A percentile compares a stretch with the other conserved stretches of the same genome.
These are phyloP conservation scores for Metalampra italica DNA, from an alignment of 2,888 invertebrate genomes.

Conservation along the genomic window DNA sequence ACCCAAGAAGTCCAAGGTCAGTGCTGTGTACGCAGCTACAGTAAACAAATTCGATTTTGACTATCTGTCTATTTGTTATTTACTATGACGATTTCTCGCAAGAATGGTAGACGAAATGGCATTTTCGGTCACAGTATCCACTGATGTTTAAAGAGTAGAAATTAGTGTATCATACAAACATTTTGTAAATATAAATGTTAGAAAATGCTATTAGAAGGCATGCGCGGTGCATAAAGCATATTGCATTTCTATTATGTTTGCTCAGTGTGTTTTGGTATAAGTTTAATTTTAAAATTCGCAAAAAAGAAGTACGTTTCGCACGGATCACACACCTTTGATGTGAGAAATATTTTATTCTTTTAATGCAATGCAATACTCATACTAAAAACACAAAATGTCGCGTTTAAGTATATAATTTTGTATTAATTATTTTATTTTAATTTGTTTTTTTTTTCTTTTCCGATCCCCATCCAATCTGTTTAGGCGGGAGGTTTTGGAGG, in stretches of 20 bases:
- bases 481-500: constrained; percentile 61
- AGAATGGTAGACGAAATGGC: constrained; percentile 47
- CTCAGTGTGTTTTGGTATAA: constrained; percentile 32
- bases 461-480: constrained; percentile 38
- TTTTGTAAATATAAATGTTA: constrained; percentile 61
- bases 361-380: constrained; percentile 15
- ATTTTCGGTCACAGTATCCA: background rate
- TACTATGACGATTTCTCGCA: constrained; percentile 13
- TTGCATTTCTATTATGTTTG: constrained; percentile 45
- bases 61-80: constrained; percentile 19
- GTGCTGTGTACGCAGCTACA: constrained; percentile 14
- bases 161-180: constrained; percentile 48
- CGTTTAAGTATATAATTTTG: constrained; percentile 38
- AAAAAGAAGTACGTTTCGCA: no score
- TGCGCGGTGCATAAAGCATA: constrained; percentile 39
- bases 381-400: constrained; percentile 21
- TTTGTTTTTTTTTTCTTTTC: constrained; percentile 55
- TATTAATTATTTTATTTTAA: constrained; percentile 55
- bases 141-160: constrained; percentile 1
- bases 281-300: constrained; percentile 10
- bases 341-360: no score
- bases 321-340: no score
- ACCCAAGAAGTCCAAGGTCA: constrained; percentile 70
- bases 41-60: constrained; percentile 7
- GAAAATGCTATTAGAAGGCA: constrained; percentile 43